phyloP scores from a whole-genome alignment of 53 echinoderm and acorn worm genomes.

The Luidia sarsii region DNA sequence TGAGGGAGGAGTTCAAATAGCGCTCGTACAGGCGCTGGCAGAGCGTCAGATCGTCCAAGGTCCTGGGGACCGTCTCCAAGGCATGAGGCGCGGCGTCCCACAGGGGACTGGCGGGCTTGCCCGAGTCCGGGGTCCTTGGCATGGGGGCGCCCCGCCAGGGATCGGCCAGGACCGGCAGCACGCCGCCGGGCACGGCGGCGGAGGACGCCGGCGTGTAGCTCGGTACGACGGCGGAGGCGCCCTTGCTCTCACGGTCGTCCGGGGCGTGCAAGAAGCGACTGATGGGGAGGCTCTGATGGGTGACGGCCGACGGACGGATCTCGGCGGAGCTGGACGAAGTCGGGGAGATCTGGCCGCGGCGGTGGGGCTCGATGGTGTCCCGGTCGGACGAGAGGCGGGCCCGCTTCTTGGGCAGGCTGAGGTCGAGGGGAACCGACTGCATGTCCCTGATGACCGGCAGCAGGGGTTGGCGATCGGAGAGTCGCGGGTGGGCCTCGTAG shows the following conservation, averaged over 20 bases:
- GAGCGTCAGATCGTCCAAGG: background rate
- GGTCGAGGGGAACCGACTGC: slow-evolving; percentile 61
- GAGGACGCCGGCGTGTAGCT: no score
- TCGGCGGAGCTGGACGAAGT: background rate
- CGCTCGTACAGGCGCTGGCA: slow-evolving; percentile 22
- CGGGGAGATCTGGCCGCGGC: background rate
- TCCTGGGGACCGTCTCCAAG: background rate
- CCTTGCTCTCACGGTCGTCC: background rate
- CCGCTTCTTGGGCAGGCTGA: no score
- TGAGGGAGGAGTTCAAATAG: slow-evolving; percentile 21
- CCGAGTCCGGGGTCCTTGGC: background rate
- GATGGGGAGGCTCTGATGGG: slow-evolving; percentile 6
- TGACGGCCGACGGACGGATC: background rate
- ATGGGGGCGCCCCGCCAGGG: background rate
- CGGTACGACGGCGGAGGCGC: no score
- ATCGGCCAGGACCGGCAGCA: background rate
- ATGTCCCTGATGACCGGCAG: no score
- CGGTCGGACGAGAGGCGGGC: no score
- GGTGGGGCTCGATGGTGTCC: background rate
- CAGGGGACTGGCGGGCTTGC: background rate
- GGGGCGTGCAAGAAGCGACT: slow-evolving; percentile 33
- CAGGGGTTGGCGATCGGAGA: no score
- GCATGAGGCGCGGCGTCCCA: background rate
- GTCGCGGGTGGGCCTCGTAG: no score
- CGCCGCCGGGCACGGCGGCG: background rate